Evolutionary conservation across 2,888 invertebrate species (phyloP).

Genomic region (Oligia latruncula): DNA sequence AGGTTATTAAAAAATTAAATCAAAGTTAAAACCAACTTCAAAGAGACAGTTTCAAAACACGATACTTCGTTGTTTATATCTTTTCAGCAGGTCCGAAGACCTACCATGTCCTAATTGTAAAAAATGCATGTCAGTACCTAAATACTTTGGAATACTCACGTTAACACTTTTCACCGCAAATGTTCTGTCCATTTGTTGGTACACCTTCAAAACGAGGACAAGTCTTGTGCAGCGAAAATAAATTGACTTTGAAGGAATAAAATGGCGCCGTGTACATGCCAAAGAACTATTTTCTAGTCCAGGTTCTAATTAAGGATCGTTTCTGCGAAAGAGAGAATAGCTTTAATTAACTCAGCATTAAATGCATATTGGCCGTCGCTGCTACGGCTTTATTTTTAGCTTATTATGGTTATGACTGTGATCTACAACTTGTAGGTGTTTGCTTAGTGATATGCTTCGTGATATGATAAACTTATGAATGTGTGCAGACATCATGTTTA

Average conservation of each 20-base stretch:
- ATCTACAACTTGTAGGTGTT: too few species aligned
- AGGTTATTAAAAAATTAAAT: background rate
- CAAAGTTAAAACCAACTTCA: background rate
- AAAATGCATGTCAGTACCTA: background rate
- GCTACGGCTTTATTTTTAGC: background rate
- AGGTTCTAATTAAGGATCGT: slow-evolving; percentile 6
- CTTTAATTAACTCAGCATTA: slow-evolving; percentile 20
- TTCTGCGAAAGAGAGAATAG: background rate
- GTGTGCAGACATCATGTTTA: background rate
- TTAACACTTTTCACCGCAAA: background rate
- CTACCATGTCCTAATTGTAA: background rate
- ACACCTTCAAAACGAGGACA: background rate
- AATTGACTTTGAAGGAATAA: background rate
- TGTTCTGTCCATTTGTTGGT: background rate
- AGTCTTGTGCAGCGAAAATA: background rate
- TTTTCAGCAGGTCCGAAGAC: too few species aligned
- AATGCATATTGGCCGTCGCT: background rate
- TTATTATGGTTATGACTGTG: background rate
- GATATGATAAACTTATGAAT: too few species aligned
- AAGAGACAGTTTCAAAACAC: background rate
- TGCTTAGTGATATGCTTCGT: too few species aligned
- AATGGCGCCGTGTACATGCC: background rate
- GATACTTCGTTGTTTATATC: background rate
- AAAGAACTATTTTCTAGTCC: background rate
- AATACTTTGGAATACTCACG: background rate